phyloP scores from a whole-genome alignment of 2,888 invertebrate species.

The Callosobruchus maculatus region DNA sequence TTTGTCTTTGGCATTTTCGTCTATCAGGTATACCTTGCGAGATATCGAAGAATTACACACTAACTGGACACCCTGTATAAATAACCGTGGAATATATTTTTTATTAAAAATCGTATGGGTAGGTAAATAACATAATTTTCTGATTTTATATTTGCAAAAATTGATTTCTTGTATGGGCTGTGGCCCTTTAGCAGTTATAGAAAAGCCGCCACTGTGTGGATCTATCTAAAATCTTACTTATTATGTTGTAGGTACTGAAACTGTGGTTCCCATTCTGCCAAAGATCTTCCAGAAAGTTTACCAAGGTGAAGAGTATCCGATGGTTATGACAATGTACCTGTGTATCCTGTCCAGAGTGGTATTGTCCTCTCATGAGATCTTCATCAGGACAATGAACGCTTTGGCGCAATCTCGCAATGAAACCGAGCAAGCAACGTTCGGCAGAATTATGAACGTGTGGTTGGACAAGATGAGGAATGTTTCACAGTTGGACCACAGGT shows the following conservation, averaged over 20 bases:
- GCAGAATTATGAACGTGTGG: slow-evolving; percentile 73
- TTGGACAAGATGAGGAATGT: slow-evolving; percentile 74
- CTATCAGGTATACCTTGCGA: too few relatives aligned
- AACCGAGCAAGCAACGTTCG: slow-evolving; percentile 63
- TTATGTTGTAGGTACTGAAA: slow-evolving; percentile 49
- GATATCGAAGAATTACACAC: too few relatives aligned
- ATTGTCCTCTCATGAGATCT: slow-evolving; percentile 63
- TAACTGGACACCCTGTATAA: too few relatives aligned
- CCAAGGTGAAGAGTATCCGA: slow-evolving; percentile 65
- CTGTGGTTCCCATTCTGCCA: slow-evolving; percentile 62
- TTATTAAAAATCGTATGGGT: too few relatives aligned
- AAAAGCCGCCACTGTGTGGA: too few relatives aligned
- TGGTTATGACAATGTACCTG: slow-evolving; percentile 74
- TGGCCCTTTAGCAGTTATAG: too few relatives aligned
- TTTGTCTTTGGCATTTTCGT: too few relatives aligned
- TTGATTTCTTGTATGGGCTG: too few relatives aligned
- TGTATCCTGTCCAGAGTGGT: slow-evolving; percentile 76
- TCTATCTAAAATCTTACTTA: too few relatives aligned
- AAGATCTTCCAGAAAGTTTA: slow-evolving; percentile 64
- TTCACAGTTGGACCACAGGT: slow-evolving; percentile 75
- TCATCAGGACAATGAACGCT: slow-evolving; percentile 57
- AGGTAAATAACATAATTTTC: too few relatives aligned
- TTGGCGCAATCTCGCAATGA: slow-evolving; percentile 49
- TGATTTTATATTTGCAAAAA: too few relatives aligned
- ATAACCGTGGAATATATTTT: too few relatives aligned